Evolutionary conservation across 2,113 vertebrate species (phyloP), one percentile per base, ranked within the genome.

Genomic region (Rhineura floridana): DNA sequence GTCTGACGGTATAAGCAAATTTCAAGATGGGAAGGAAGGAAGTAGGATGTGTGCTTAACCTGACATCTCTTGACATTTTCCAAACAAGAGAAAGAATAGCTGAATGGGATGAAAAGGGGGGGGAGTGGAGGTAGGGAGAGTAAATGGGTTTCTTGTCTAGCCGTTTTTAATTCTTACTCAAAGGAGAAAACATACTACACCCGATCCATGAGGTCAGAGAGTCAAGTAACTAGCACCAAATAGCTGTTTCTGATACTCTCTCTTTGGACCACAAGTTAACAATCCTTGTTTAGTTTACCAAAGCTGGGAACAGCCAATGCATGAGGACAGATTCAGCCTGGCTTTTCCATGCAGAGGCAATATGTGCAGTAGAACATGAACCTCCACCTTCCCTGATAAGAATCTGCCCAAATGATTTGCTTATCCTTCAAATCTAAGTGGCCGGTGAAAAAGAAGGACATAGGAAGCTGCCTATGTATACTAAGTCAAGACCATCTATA

Each of bases 151-250:
- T 0, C 0, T 70, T 44, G n/a, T 33, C 76, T 86, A 76, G 79
- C 86, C 80, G 70, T 0, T 0, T 3, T 11, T 52, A 89, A 62
- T 17, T 33, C 23, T 0, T 72, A 1, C 55, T 0, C 30, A 17
- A n/a, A 77, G 39, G 30, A 13, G 19, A 52, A 81, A 33, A 39
- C 1, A 75, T 39, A 36, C 30, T 6, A 42, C 28, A n/a, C 1
- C 28, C 36, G 42, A 76, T 28, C 25, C 33, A 48, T 4, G 21
- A 73, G 11, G 0, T 36, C 79, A 65, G 44, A 2, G 1, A 48
- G 23, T 5, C 12, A 52, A 46, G 39, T 19, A 30, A n/a, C n/a
- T n/a, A 69, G 63, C 1, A 19, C 5, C 39, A 7, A 7, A 36
- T 8, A 46, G 33, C 28, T 67, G 23, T 42, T 65, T 62, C 21